Percentiles rank a stretch among this genome's conserved stretches.
Conservation (phyloP, 2,113 vertebrate genomes). For the Notiomystis cincta region DNA sequence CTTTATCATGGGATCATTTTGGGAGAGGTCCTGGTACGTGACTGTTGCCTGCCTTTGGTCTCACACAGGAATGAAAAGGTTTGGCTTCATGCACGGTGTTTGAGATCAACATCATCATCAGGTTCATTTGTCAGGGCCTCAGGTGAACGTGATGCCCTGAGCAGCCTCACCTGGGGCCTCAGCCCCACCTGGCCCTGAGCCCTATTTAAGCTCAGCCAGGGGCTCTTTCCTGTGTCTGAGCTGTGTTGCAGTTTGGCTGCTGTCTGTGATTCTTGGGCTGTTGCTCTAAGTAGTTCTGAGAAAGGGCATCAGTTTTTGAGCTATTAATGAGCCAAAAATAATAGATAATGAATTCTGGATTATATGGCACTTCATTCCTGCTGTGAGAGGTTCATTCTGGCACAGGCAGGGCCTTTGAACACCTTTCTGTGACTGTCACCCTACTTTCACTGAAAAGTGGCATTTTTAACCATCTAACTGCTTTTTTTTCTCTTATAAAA, state of each 20-base stretch:
- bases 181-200: not conserved
- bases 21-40: accelerated
- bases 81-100: not conserved
- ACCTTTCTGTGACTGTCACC: accelerated
- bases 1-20: not conserved
- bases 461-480: not conserved
- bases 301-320: accelerated
- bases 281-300: not conserved
- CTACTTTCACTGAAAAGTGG: not conserved
- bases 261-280: accelerated
- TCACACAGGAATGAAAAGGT: accelerated
- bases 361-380: not conserved
- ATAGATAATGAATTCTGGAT: not conserved
- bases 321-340: not conserved
- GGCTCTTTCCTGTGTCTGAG: accelerated
- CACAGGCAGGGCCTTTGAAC: not conserved
- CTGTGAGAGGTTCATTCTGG: not conserved
- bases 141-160: not conserved
- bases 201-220: not conserved
- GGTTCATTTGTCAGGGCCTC: not conserved
- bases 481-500: not conserved
- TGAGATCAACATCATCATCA: not conserved
- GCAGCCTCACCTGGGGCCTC: not conserved
- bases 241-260: accelerated
- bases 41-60: not conserved